Base-by-base conservation (phyloP, 2,113 vertebrate species). In the Myrmecophaga tridactyla region DNA sequence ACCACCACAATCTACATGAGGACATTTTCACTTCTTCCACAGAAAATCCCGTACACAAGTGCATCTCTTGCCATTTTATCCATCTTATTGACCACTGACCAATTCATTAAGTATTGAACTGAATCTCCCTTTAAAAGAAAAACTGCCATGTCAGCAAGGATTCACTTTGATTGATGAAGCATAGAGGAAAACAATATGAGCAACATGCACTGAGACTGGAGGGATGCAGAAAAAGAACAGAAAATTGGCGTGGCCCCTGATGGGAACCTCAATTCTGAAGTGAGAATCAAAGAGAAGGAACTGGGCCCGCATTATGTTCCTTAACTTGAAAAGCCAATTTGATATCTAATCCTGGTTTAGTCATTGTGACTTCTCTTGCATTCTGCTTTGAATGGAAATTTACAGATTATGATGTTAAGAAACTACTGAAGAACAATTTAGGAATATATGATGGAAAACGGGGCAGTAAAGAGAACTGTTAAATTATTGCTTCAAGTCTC, bases 361-460 rank as follows among this genome's bases (percentile, higher is more conserved):
- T 81, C 29, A 13, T 43, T 76, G 43, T 39, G 17, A 20, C 76
- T 96, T 86, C 12, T 92, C 31, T 51, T 77, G 17, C 8, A 31
- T 25, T 36, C 11, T n/a, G 4, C 89, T 90, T 69, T 86, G 14
- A 29, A 84, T 29, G 13, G n/a, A 87, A 77, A 97, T 60, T 75
- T 80, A 89, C 15, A 65, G 20, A 18, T 85, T 75, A 17, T n/a
- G 27, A 60, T 21, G 31, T 69, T 87, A 87, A 65, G 21, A 90
- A 92, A 15, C 65, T 58, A 84, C 23, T 39, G 73, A 84, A 77
- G 72, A 86, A 72, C 51, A 80, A 76, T 58, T 88, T 88, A 82
- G 46, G 20, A 51, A 77, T 43, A 46, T 69, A 75, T 77, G 69
- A 53, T 41, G 89, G 34, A 92, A 94, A 95, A 92, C 73, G 25